Evolutionary conservation across 1,140 invertebrate species (phyloP), one percentile per base, ranked within the genome.

Genomic region (Eupristina koningsbergeri): DNA sequence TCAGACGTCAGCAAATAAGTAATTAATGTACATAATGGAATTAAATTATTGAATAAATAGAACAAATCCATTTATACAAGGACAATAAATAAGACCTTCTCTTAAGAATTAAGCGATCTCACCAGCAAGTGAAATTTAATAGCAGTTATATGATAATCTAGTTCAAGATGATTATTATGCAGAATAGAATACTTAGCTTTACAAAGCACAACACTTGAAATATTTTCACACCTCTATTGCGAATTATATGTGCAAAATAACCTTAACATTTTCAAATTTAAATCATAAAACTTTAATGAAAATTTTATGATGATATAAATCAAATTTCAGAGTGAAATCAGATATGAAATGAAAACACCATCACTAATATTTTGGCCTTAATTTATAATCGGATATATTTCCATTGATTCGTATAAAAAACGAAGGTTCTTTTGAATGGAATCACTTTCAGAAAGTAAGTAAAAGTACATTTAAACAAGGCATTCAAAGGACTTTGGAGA

Each of bases 41-140:
- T 41, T 22, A n/a, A 26, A 71, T 71, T 71, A 31, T 41, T 71
- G 19, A 67, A 67, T 67, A 67, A 67, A 67, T 67, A 36, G 15
- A 67, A 36, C 1, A 67, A 67, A 67, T 34, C n/a, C 1, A 71
- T 41, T 41, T 71, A 41, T 71, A 26, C 36, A 41, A 71, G 67
- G 22, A 41, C 67, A 41, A 71, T 71, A 71, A 41, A 41, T 22
- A 39, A 5, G 45, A 50, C 29, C 29, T 79, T 58, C 47, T 75
- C 73, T 39, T 26, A 39, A 31, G 17, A 22, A 34, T 71, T 50
- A 71, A 45, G 19, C 61, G 64, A 71, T 41, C 67, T 71, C 36
- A 71, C 22, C 11, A 11, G 7, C 29, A 13, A 71, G 36, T 71
- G 67, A 41, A 41, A 41, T 71, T 71, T 71, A 26, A 71, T 71